A percentile compares a stretch with the other conserved stretches of the same genome.
These are phyloP conservation scores for Accipiter virgatus DNA, from an alignment of 2,113 vertebrate genomes.

Conservation along the genomic window DNA sequence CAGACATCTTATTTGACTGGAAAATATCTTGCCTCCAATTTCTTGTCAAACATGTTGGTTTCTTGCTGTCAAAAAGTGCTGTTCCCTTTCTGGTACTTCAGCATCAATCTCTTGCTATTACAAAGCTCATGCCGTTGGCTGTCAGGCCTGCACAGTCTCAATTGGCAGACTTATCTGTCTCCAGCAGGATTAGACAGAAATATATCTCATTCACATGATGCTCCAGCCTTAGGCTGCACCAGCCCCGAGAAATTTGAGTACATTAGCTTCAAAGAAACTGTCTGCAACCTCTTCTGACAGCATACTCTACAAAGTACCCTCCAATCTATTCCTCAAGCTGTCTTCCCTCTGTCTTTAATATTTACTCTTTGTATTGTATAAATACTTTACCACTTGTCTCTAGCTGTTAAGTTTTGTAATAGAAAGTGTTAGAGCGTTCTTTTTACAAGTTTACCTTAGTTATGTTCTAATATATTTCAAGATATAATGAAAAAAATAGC, in stretches of 20 bases:
- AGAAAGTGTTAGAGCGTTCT: not conserved
- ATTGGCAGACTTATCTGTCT: slow-evolving; percentile 71
- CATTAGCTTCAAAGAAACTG: slow-evolving; percentile 69
- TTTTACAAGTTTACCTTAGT: not conserved
- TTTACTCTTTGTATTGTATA: not conserved
- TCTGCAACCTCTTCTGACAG: slow-evolving; percentile 55
- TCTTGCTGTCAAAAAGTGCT: slow-evolving; percentile 53
- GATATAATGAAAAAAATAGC: not conserved
- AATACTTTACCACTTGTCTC: not conserved
- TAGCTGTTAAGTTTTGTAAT: not conserved
- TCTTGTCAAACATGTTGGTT: slow-evolving; percentile 49
- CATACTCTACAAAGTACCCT: slow-evolving; percentile 14
- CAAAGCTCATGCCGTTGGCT: slow-evolving; percentile 53
- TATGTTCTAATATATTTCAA: not conserved
- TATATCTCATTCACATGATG: slow-evolving; percentile 60
- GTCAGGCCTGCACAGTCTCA: slow-evolving; percentile 59
- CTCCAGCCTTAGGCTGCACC: slow-evolving; percentile 47
- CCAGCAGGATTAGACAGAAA: slow-evolving; percentile 67
- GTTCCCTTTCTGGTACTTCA: slow-evolving; percentile 55
- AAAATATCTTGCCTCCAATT: slow-evolving; percentile 42
- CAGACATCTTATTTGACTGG: slow-evolving; percentile 61
- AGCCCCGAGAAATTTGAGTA: slow-evolving; percentile 62
- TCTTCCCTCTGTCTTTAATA: slow-evolving; percentile 23
- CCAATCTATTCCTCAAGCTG: slow-evolving; percentile 17
- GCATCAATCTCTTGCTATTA: slow-evolving; percentile 57